phyloP scores from a whole-genome alignment of 2,797 vertebrate genomes.

The Poeciliopsis gracilis region DNA sequence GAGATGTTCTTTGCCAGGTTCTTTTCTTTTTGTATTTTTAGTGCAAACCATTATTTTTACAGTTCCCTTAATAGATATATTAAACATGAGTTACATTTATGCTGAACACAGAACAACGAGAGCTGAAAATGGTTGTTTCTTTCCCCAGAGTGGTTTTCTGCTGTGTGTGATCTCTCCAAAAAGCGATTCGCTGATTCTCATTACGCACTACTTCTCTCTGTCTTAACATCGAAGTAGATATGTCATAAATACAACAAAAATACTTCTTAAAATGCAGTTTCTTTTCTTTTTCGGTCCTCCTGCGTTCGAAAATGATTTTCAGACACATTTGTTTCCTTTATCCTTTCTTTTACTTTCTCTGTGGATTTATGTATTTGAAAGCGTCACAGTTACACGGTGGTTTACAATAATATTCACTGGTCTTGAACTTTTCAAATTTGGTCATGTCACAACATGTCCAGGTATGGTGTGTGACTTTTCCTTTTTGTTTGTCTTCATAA shows the following conservation, averaged over 20 bases:
- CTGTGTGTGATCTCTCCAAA: constrained; percentile 26
- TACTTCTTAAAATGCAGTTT: constrained; percentile 12
- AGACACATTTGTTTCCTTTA: background rate
- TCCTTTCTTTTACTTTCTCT: background rate
- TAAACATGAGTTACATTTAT: constrained; percentile 35
- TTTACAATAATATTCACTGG: background rate
- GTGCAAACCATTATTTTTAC: constrained; percentile 30
- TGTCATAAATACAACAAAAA: constrained; percentile 31
- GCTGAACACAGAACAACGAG: constrained; percentile 33
- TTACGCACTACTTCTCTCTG: constrained; percentile 3
- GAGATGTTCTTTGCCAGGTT: constrained; percentile 8
- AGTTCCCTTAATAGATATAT: constrained; percentile 38
- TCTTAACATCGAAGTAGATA: constrained; percentile 25
- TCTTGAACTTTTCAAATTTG: background rate
- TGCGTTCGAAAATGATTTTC: background rate
- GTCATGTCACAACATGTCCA: background rate
- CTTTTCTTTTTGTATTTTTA: constrained; percentile 17
- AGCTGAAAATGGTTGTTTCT: constrained; percentile 31
- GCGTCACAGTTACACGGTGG: constrained; percentile 24
- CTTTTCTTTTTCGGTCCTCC: constrained; percentile 11
- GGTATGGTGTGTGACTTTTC: background rate
- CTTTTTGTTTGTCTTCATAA: background rate
- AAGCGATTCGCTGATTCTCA: constrained; percentile 26
- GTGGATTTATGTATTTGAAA: constrained; percentile 35
- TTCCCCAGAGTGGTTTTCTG: constrained; percentile 11